phyloP scores from a whole-genome alignment of 2,797 vertebrate species.

The Lithobates sylvaticus region DNA sequence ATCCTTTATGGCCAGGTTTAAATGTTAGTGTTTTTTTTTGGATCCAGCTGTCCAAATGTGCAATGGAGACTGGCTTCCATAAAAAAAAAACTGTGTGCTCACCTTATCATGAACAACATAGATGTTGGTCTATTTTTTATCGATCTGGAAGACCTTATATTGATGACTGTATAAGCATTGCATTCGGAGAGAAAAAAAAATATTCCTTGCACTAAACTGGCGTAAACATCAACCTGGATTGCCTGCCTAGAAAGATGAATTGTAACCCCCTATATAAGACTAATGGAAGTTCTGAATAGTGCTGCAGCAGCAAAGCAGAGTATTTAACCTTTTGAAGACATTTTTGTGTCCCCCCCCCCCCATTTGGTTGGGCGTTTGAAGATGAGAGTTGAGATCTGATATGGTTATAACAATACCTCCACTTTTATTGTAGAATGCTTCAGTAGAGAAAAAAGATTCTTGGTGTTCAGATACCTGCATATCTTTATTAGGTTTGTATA shows the following conservation, averaged over 20 bases:
- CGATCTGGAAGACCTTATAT: too few species aligned
- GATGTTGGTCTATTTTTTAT: too few species aligned
- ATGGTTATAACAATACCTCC: neutral
- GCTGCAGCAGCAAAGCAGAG: neutral
- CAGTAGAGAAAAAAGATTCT: neutral
- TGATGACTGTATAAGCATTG: too few species aligned
- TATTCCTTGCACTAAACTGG: neutral
- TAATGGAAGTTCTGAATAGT: neutral
- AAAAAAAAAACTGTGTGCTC: too few species aligned
- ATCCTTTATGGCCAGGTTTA: too few species aligned
- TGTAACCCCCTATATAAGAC: neutral
- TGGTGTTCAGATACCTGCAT: too few species aligned
- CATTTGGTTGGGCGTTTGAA: too few species aligned
- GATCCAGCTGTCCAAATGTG: too few species aligned
- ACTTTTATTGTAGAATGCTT: neutral
- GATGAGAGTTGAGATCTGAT: neutral
- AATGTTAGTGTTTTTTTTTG: too few species aligned
- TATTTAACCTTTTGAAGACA: neutral
- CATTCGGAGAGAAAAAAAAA: neutral
- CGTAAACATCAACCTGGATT: neutral
- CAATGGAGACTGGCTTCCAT: too few species aligned
- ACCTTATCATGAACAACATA: too few species aligned
- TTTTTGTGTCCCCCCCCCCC: neutral
- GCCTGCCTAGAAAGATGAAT: neutral
- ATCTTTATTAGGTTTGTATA: too few species aligned